Base-by-base conservation (phyloP, 2,797 vertebrate species). In the Micropoecilia bifurca region DNA sequence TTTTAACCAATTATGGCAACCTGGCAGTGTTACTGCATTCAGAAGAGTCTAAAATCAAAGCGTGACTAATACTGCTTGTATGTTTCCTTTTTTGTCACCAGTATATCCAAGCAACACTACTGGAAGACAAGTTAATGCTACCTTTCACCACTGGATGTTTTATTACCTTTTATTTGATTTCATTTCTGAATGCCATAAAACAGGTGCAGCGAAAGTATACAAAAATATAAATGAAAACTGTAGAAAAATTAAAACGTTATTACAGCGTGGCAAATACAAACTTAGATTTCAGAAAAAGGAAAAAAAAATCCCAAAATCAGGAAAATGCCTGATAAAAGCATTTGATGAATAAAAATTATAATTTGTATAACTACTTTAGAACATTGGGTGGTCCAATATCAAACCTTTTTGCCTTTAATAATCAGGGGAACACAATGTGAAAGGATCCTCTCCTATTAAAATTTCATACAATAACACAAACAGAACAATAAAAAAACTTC, bases 11-110 rank as follows among this genome's bases (percentile, higher is more conserved):
- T 75, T 68, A 79, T 88, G 83, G 81, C 59, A 86, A 77, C 33
- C 82, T 76, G 1, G 39, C 83, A 87, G 75, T 1, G 33, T 61
- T 63, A 77, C 80, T 77, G 79, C 61, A 47, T 87, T 76, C 33
- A 14, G 63, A 85, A 80, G 28, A 76, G 75, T 84, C 48, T 71
- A 79, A 87, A 74, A 82, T 80, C 39, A 69, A 61, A 84, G 79
- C 73, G 83, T 88, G 84, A 92, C 76, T 89, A 88, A 93, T 46
- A 30, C 74, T 80, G 81, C 85, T 83, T 84, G 90, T 83, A 84
- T 80, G 71, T 91, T 89, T 84, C 82, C 89, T 83, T 73, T 53
- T 53, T 74, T 87, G 76, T 68, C 79, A 79, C 79, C 48, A 77
- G 87, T 85, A 68, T 78, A 88, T 55, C 10, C 53, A 55, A 55